phyloP scores from a whole-genome alignment of 2,888 invertebrate species.

The Melanchra persicariae region DNA sequence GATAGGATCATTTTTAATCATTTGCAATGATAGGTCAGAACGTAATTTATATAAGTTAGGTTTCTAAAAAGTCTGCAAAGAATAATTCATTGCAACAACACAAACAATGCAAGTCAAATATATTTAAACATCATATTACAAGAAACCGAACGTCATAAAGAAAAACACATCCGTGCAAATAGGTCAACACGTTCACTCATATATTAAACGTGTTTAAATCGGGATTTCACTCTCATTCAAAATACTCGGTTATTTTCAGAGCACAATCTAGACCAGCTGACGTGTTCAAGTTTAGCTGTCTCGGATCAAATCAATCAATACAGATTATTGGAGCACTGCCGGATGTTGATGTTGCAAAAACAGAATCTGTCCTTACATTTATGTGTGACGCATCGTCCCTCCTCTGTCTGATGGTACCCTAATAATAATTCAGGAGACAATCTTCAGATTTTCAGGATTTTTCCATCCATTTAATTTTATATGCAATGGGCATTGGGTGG shows the following conservation, averaged over 20 bases:
- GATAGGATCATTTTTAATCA: background rate
- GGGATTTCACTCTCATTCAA: conserved; percentile 67
- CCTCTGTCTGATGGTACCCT: background rate
- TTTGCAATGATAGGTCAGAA: background rate
- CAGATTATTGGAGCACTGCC: conserved; percentile 5
- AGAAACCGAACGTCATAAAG: conserved; percentile 34
- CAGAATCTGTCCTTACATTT: background rate
- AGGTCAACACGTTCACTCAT: conserved; percentile 76
- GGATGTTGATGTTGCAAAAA: conserved; percentile 21
- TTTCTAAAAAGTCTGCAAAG: background rate
- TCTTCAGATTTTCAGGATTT: background rate
- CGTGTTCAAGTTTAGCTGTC: conserved; percentile 51
- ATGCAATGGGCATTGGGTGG: too few species aligned
- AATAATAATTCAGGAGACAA: too few species aligned
- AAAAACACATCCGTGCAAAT: conserved; percentile 57
- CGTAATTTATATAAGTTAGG: background rate
- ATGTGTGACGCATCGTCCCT: background rate
- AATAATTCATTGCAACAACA: background rate
- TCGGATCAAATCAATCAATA: conserved; percentile 44
- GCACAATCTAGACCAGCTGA: conserved; percentile 60
- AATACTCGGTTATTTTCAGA: conserved; percentile 68
- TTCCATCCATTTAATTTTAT: background rate
- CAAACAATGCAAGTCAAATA: conserved; percentile 11
- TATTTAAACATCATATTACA: conserved; percentile 21
- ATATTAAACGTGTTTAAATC: conserved; percentile 71